phyloP scores from a whole-genome alignment of 1,140 invertebrate genomes.

The Leptinotarsa defecta region DNA sequence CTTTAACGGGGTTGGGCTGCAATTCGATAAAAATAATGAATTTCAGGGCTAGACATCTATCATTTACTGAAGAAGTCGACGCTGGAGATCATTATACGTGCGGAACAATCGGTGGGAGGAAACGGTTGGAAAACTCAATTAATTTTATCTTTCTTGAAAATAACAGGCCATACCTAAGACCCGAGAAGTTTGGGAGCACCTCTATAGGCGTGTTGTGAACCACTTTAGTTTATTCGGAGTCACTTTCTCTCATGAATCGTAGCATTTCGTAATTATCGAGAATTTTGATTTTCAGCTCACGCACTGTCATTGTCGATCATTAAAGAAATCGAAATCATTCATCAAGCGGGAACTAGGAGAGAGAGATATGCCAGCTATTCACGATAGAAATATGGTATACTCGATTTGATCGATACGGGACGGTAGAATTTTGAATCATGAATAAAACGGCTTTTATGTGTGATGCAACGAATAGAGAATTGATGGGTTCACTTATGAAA shows the following conservation, averaged over 20 bases:
- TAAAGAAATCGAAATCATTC: slow-evolving; percentile 3
- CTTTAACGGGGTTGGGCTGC: too few relatives aligned
- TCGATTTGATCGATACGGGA: not conserved
- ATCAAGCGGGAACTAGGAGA: not conserved
- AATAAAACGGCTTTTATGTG: not conserved
- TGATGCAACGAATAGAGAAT: not conserved
- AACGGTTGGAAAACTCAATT: slow-evolving; percentile 3
- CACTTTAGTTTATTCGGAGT: not conserved
- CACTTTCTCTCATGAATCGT: slow-evolving; percentile 5
- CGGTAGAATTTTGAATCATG: not conserved
- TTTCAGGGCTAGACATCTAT: not conserved
- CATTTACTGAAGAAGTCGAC: slow-evolving; percentile 8
- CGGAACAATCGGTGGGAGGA: slow-evolving; percentile 4
- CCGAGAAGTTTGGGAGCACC: not conserved
- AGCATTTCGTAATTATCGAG: not conserved
- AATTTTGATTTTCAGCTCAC: slow-evolving; percentile 6
- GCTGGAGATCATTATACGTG: not conserved
- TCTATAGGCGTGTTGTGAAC: slow-evolving; percentile 1
- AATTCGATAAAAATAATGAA: slow-evolving; percentile 9
- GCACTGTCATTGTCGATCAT: not conserved
- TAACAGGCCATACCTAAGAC: not conserved
- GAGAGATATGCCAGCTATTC: not conserved
- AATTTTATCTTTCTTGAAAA: not conserved
- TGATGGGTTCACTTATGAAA: too few relatives aligned
- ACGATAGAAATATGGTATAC: not conserved